Percentiles rank a stretch among this genome's conserved stretches.
These are phyloP conservation scores for Machimus rusticus DNA, from an alignment of 2,888 invertebrate genomes.

Conservation along the genomic window DNA sequence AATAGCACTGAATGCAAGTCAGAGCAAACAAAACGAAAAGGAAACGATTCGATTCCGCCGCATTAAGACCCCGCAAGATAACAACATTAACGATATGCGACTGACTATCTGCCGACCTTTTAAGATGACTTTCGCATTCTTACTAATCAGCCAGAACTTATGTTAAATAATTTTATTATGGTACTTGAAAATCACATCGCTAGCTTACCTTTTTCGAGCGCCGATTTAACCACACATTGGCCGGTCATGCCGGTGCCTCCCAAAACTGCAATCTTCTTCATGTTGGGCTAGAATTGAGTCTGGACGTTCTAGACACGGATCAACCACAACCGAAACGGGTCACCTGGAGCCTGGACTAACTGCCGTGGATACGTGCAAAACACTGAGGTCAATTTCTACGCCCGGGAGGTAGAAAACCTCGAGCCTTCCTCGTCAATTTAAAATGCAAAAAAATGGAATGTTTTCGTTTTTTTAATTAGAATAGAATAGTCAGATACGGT, in stretches of 20 bases:
- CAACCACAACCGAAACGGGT: neutral
- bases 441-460: neutral
- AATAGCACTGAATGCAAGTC: neutral
- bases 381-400: neutral
- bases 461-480: neutral
- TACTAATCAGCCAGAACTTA: neutral
- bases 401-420: neutral
- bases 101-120: too few species aligned
- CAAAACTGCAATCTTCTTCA: slow-evolving; percentile 83
- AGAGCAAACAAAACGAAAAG: neutral
- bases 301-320: neutral
- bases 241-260: slow-evolving; percentile 87
- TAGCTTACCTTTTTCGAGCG: slow-evolving; percentile 75
- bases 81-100: too few species aligned
- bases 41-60: too few species aligned
- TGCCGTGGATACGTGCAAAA: neutral
- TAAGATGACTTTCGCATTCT: neutral
- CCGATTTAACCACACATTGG: slow-evolving; percentile 77
- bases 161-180: neutral
- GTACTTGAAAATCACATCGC: neutral
- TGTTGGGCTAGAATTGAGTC: slow-evolving; percentile 53
- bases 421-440: neutral
- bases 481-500: neutral
- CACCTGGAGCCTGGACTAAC: neutral
- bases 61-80: too few species aligned